Evolutionary conservation across 2,888 invertebrate species (phyloP).

Genomic region (Ochropleura leucogaster): DNA sequence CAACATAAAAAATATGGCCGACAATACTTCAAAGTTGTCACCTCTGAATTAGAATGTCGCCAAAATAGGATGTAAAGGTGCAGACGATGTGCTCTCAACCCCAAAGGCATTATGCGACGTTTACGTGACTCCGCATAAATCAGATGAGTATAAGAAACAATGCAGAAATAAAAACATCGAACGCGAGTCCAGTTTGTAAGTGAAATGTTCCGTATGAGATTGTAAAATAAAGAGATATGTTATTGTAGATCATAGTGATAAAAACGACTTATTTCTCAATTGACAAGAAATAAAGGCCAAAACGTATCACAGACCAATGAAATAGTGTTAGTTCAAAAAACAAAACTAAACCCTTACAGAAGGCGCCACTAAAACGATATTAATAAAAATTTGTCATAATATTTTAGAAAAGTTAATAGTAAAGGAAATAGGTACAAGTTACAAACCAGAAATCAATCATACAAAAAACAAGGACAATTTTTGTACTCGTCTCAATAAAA

Average conservation of each 20-base stretch:
- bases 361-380: too few species aligned
- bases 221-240: not conserved
- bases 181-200: conserved; percentile 29
- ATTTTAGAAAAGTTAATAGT: not conserved
- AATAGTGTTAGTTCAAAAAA: not conserved
- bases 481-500: not conserved
- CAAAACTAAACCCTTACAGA: not conserved
- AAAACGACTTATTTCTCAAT: too few species aligned
- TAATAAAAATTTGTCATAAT: not conserved
- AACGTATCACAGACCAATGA: accelerated
- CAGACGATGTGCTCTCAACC: conserved; percentile 60
- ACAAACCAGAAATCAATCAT: not conserved
- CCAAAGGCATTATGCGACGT: conserved; percentile 72
- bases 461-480: not conserved
- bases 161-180: conserved; percentile 62
- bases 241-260: too few species aligned
- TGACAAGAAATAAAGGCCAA: not conserved
- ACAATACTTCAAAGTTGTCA: conserved; percentile 56
- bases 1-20: conserved; percentile 41
- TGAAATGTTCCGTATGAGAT: conserved; percentile 59
- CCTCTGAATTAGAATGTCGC: conserved; percentile 57
- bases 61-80: conserved; percentile 55
- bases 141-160: conserved; percentile 66
- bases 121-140: conserved; percentile 82
- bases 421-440: not conserved